phyloP scores from a whole-genome alignment of 2,797 vertebrate genomes.

The Pangasius krempfi region DNA sequence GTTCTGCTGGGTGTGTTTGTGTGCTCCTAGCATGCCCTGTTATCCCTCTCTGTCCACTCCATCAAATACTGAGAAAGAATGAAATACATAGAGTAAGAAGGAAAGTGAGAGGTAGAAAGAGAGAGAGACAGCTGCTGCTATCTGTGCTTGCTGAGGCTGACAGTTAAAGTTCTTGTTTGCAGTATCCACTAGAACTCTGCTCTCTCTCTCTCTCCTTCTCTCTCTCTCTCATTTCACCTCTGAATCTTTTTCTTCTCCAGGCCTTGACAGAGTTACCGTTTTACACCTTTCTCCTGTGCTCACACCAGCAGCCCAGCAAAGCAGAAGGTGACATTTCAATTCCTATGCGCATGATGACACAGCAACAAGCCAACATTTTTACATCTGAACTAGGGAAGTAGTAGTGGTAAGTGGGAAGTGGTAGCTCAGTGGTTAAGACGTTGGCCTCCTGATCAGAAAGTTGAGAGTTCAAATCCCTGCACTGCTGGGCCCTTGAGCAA shows the following conservation, averaged over 20 bases:
- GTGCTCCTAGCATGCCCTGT: constrained; percentile 46
- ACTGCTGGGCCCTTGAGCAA: too few relatives aligned
- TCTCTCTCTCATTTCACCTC: neutral
- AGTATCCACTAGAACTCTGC: neutral
- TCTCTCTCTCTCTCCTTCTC: neutral
- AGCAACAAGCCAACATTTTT: neutral
- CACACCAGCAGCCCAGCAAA: neutral
- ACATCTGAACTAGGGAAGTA: neutral
- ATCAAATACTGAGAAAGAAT: constrained; percentile 58
- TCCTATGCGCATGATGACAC: neutral
- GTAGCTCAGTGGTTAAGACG: too few relatives aligned
- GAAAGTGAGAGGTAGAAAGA: constrained; percentile 2
- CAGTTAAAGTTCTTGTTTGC: constrained; percentile 42
- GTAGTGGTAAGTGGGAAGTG: too few relatives aligned
- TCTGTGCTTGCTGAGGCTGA: constrained; percentile 40
- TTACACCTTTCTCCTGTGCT: neutral
- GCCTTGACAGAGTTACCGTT: neutral
- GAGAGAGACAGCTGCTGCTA: constrained; percentile 23
- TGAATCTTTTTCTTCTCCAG: neutral
- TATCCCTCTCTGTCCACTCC: constrained; percentile 56
- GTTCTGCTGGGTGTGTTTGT: constrained; percentile 47
- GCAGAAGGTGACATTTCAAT: neutral
- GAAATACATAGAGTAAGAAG: constrained; percentile 13
- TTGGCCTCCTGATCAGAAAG: too few relatives aligned
- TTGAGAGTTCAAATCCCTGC: too few relatives aligned